Percentiles rank a stretch among this genome's conserved stretches.
These are phyloP conservation scores for Itoplectis maculator DNA, from an alignment of 2,888 invertebrate genomes.

Conservation along the genomic window DNA sequence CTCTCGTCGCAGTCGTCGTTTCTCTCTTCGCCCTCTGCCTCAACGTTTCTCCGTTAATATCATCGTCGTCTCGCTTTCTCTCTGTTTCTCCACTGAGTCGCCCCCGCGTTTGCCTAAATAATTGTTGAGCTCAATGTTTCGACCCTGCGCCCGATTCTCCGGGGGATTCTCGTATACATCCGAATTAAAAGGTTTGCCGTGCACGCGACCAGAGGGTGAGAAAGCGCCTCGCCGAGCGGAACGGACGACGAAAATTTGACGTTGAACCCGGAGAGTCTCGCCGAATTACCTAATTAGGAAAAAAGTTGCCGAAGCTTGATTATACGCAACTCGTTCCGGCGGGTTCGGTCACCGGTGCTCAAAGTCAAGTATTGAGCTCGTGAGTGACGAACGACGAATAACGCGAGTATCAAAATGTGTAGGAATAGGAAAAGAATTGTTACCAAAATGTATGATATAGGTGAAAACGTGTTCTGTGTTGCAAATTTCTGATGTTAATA, in stretches of 20 bases:
- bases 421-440: too few relatives aligned
- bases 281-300: too few relatives aligned
- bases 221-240: conserved; percentile 72
- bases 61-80: too few relatives aligned
- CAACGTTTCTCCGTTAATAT: conserved; percentile 22
- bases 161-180: conserved; percentile 63
- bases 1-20: conserved; percentile 67
- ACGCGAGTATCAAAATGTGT: too few relatives aligned
- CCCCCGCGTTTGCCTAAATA: conserved; percentile 71
- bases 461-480: too few relatives aligned
- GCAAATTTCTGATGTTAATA: too few relatives aligned
- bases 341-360: neutral
- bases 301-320: neutral
- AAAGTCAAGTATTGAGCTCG: neutral
- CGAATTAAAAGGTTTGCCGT: conserved; percentile 77
- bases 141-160: neutral
- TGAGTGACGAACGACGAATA: too few relatives aligned
- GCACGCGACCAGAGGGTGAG: conserved; percentile 57
- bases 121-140: conserved; percentile 74
- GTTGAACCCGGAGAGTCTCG: neutral
- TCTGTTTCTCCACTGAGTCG: conserved; percentile 28
- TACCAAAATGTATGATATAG: too few relatives aligned
- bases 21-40: neutral
- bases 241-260: conserved; percentile 22
- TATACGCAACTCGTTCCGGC: neutral